phyloP scores from a whole-genome alignment of 2,888 invertebrate genomes.

The Plebejus anna region DNA sequence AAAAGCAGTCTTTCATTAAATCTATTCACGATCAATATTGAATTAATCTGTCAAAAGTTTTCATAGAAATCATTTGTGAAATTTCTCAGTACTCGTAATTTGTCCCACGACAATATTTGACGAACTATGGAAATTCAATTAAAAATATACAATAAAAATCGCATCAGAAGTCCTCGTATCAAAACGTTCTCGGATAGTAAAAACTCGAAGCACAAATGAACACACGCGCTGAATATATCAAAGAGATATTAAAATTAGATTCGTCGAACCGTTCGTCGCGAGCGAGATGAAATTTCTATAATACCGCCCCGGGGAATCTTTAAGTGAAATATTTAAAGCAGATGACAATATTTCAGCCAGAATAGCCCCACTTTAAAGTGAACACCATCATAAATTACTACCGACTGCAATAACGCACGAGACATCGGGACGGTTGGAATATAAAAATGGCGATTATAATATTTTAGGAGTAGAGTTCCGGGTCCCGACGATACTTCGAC shows the following conservation, averaged over 20 bases:
- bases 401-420: slow-evolving; percentile 67
- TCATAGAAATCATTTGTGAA: slow-evolving; percentile 5
- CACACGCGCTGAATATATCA: slow-evolving; percentile 32
- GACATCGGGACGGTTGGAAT: slow-evolving; percentile 64
- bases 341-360: slow-evolving; percentile 77
- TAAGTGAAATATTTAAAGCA: slow-evolving; percentile 75
- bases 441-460: slow-evolving; percentile 61
- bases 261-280: slow-evolving; percentile 55
- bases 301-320: slow-evolving; percentile 67
- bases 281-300: slow-evolving; percentile 57
- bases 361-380: slow-evolving; percentile 77
- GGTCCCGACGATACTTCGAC: not conserved
- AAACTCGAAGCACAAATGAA: slow-evolving; percentile 31
- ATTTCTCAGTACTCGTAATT: not conserved
- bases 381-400: slow-evolving; percentile 67
- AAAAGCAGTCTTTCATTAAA: not conserved
- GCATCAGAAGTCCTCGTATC: slow-evolving; percentile 5
- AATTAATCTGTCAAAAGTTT: not conserved
- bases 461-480: slow-evolving; percentile 23
- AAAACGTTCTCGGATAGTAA: slow-evolving; percentile 20
- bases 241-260: slow-evolving; percentile 51
- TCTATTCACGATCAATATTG: not conserved
- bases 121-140: not conserved
- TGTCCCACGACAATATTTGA: not conserved
- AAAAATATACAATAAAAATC: not conserved